Percentiles rank a stretch among this genome's conserved stretches.
Conservation (phyloP, 1,140 invertebrate genomes). For the Drosophila teissieri region DNA sequence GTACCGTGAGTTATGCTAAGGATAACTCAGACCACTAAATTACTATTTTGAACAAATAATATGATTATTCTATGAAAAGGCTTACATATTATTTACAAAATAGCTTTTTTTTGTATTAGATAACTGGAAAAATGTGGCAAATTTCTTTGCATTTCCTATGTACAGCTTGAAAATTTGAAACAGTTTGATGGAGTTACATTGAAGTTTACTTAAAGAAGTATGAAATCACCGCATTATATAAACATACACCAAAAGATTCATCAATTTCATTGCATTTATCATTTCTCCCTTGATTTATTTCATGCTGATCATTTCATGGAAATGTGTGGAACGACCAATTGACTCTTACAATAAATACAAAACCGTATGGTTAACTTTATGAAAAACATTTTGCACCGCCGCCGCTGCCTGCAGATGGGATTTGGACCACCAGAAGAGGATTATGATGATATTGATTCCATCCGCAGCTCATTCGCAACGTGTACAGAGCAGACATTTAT, state of each 20-base stretch:
- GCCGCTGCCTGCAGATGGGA: conserved; percentile 11
- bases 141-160: no score
- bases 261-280: conserved; percentile 10
- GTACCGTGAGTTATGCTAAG: no score
- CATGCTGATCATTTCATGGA: conserved; percentile 75
- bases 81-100: no score
- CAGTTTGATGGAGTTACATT: background rate
- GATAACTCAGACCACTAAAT: background rate
- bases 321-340: conserved; percentile 59
- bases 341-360: conserved; percentile 69
- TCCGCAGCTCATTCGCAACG: conserved; percentile 27
- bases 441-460: background rate
- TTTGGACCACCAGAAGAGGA: background rate
- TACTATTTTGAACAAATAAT: background rate
- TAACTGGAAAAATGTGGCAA: no score
- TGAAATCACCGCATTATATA: no score
- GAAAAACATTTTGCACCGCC: conserved; percentile 45
- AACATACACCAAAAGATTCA: background rate
- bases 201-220: no score
- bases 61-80: no score
- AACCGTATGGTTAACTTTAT: conserved; percentile 39
- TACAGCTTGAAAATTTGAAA: no score
- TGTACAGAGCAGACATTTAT: conserved; percentile 84
- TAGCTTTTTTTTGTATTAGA: no score
- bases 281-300: conserved; percentile 54